A percentile compares a stretch with the other conserved stretches of the same genome.
Evolutionary conservation across 2,113 vertebrate species (phyloP).

Genomic region (Eretmochelys imbricata): DNA sequence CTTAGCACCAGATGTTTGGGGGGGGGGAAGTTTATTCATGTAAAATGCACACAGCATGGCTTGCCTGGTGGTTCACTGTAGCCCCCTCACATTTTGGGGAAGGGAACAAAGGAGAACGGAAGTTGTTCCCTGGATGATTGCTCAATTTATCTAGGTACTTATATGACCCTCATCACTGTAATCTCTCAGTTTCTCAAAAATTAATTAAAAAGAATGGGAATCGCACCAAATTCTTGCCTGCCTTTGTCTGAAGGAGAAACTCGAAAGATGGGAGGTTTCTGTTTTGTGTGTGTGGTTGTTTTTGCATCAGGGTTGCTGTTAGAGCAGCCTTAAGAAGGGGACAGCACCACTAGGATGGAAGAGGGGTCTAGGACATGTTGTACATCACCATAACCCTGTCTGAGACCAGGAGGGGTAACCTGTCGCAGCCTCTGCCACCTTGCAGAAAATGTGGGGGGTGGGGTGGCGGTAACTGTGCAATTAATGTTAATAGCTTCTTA

Average conservation of each 20-base stretch:
- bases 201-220: not conserved
- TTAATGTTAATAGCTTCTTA: not conserved
- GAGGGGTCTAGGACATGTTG: not conserved
- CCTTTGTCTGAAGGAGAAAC: not conserved
- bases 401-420: not conserved
- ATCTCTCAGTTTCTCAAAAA: not conserved
- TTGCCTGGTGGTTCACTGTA: not conserved
- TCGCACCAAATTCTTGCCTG: not conserved
- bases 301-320: not conserved
- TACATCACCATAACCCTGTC: not conserved
- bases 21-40: not conserved
- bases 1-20: not conserved
- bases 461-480: not conserved
- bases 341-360: not conserved
- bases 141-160: not conserved
- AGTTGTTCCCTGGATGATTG: not conserved
- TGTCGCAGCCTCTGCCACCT: not conserved
- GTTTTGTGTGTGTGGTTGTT: not conserved
- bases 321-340: not conserved
- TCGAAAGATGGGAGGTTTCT: not conserved
- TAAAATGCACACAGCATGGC: not conserved
- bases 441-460: not conserved
- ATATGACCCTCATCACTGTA: not conserved
- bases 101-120: not conserved
- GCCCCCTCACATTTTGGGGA: not conserved